Evolutionary conservation across 2,888 invertebrate species (phyloP).

Genomic region (Polylopha cassiicola): DNA sequence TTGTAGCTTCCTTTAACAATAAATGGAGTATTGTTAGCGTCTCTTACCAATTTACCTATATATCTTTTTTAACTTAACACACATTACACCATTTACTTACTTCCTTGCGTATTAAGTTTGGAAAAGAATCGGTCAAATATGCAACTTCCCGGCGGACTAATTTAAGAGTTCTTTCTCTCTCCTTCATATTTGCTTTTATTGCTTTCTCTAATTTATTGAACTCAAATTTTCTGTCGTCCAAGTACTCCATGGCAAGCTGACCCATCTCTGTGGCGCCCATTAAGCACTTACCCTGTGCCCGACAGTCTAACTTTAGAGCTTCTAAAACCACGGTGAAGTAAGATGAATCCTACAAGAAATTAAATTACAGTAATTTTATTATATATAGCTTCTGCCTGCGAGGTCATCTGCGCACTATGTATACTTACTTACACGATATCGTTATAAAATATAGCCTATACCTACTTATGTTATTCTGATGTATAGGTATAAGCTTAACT

Average conservation of each 20-base stretch:
- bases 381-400: no score
- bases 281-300: constrained; percentile 79
- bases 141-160: constrained; percentile 66
- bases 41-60: no score
- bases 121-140: constrained; percentile 63
- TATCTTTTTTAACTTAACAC: no score
- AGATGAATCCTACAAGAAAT: constrained; percentile 76
- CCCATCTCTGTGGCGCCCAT: constrained; percentile 81
- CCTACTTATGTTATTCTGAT: no score
- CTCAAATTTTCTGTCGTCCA: constrained; percentile 79
- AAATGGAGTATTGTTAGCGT: no score
- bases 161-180: constrained; percentile 75
- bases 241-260: constrained; percentile 81
- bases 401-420: no score
- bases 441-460: no score
- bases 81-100: constrained; percentile 40
- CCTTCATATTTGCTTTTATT: constrained; percentile 80
- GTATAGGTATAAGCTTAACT: no score
- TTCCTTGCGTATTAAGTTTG: constrained; percentile 66
- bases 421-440: no score
- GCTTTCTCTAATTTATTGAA: constrained; percentile 77
- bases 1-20: constrained; percentile 60
- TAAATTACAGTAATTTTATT: no score
- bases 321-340: constrained; percentile 80
- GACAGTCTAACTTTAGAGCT: constrained; percentile 76